Evolutionary conservation across 1,140 invertebrate species (phyloP), one percentile per base, ranked within the genome.

Genomic region (Halictus rubicundus): DNA sequence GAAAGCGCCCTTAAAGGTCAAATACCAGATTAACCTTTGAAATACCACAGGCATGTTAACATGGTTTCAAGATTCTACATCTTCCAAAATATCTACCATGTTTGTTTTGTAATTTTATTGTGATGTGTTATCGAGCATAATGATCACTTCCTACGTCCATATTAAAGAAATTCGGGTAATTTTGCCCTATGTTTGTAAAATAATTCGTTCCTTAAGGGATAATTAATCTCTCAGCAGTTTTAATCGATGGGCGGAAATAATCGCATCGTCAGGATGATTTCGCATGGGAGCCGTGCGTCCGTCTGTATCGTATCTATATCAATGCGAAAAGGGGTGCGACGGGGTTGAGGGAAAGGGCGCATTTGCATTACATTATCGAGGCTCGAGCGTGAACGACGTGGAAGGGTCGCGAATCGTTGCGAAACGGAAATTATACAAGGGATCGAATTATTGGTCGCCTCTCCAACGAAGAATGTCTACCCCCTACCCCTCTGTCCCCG

Each of bases 361-460:
- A 72, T 78, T 78, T 72, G 76, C 76, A 72, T 78, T 78, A 52
- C 60, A 75, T 84, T 78, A 57, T 80, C 77, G 57, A 74, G 80
- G 73, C 69, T 65, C 75, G 49, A n/a, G 57, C 70, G 64, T n/a
- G 80, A 66, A 66, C 37, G 80, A 46, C 60, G 49, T 54, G 70
- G 39, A 80, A 81, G 75, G 75, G 78, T 81, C 68, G 80, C 85
- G 78, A 81, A 78, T 78, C 65, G 72, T 57, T 68, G 64, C 81
- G 77, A 71, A 66, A 84, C 88, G 88, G 90, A 91, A 90, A 91
- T 90, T 91, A 86, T 87, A 86, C 83, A 79, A 80, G 52, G 77
- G 88, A 86, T 90, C 85, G 85, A 86, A 89, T 89, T 88, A 87
- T 80, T 81, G 83, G 66, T 83, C 63, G 57, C n/a, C 64, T 66